Evolutionary conservation across 2,888 invertebrate species (phyloP).

Genomic region (Conistra vaccinii): DNA sequence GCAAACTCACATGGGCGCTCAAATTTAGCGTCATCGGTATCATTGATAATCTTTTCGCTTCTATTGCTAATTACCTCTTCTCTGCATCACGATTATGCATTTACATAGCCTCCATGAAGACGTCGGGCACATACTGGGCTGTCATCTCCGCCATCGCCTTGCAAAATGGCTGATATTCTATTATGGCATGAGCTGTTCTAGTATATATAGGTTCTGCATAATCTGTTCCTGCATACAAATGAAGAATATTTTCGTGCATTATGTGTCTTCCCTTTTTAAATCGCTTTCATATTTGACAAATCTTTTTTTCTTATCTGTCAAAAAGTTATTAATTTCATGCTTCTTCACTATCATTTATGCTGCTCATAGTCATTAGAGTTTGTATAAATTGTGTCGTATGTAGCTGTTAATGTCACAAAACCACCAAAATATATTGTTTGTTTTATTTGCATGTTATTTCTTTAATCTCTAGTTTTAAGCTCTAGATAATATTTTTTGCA

Average conservation of each 20-base stretch:
- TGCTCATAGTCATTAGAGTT: not conserved
- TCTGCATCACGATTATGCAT: not conserved
- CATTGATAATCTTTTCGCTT: conserved; percentile 2
- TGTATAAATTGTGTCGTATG: not conserved
- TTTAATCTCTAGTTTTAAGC: conserved; percentile 6
- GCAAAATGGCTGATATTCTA: not conserved
- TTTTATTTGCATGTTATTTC: conserved; percentile 20
- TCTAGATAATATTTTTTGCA: conserved; percentile 7
- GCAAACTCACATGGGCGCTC: not conserved
- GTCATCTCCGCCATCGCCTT: not conserved
- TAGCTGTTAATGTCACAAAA: conserved; percentile 26
- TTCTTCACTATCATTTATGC: not conserved
- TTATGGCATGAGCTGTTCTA: not conserved
- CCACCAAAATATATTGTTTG: not conserved
- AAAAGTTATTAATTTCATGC: not conserved
- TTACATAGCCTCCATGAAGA: not conserved
- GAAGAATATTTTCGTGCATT: not conserved
- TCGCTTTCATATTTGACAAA: not conserved
- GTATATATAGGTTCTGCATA: too few species aligned
- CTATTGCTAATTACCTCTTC: not conserved
- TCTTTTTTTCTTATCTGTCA: not conserved
- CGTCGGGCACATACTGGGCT: too few species aligned
- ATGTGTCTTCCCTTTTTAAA: not conserved
- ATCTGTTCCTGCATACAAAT: not conserved
- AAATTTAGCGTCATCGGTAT: not conserved